Evolutionary conservation across 2,113 vertebrate genomes (phyloP).

Genomic region (Thomomys bottae): DNA sequence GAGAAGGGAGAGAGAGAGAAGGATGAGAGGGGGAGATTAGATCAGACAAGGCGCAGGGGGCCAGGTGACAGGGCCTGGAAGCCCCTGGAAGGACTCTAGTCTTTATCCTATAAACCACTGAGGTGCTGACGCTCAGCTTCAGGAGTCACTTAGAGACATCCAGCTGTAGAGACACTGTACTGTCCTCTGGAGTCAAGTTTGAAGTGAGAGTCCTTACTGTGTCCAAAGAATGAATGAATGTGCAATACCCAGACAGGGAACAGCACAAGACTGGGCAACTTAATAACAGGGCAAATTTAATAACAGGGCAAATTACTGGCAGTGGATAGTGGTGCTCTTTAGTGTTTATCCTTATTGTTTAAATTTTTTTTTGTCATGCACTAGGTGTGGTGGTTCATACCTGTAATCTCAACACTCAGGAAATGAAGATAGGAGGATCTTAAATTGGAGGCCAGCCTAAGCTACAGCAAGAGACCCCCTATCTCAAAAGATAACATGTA

Average conservation of each 20-base stretch:
- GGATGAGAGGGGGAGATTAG: too few relatives aligned
- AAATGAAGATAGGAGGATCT: neutral
- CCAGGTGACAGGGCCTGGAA: neutral
- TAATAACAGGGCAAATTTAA: constrained; percentile 21
- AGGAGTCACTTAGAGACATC: neutral
- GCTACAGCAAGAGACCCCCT: neutral
- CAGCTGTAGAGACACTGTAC: fast-evolving
- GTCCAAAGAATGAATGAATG: neutral
- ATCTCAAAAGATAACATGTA: neutral
- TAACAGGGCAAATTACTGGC: neutral
- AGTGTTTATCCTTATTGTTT: constrained; percentile 25
- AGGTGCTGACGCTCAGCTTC: neutral
- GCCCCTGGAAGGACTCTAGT: neutral
- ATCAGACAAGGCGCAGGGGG: neutral
- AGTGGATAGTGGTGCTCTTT: neutral
- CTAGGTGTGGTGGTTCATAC: neutral
- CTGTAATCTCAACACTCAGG: neutral
- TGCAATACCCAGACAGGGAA: neutral
- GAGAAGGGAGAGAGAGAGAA: too few relatives aligned
- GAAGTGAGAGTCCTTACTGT: neutral
- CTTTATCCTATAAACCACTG: neutral
- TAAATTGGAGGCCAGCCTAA: neutral
- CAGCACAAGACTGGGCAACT: neutral
- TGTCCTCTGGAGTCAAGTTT: neutral
- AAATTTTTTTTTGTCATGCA: neutral